These are phyloP conservation scores for Boloria selene DNA, from an alignment of 2,888 invertebrate genomes.

Conservation along the genomic window DNA sequence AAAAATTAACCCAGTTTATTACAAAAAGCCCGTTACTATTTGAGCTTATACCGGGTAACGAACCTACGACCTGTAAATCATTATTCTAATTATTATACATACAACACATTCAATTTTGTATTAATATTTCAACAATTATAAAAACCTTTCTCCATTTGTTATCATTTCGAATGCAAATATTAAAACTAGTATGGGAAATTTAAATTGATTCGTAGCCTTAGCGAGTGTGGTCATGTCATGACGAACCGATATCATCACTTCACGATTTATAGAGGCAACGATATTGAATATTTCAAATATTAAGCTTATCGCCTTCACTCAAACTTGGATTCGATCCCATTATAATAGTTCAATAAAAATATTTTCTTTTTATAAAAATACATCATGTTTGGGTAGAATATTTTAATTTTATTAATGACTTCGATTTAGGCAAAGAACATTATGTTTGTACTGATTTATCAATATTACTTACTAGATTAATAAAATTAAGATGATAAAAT, in stretches of 20 bases:
- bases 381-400: background rate
- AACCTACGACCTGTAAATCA: no score
- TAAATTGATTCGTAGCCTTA: slow-evolving; percentile 38
- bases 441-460: no score
- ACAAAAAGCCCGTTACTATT: no score
- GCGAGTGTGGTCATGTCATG: slow-evolving; percentile 40
- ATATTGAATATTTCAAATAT: slow-evolving; percentile 47
- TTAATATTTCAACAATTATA: background rate
- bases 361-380: background rate
- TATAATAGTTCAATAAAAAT: slow-evolving; percentile 4
- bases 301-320: slow-evolving; percentile 40
- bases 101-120: no score
- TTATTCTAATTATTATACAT: no score
- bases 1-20: no score
- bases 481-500: no score
- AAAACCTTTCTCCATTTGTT: background rate
- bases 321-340: slow-evolving; percentile 9
- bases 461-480: no score
- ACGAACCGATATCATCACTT: slow-evolving; percentile 44
- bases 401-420: no score
- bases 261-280: slow-evolving; percentile 45
- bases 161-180: slow-evolving; percentile 5
- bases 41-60: no score
- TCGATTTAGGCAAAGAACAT: no score
- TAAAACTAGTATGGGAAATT: slow-evolving; percentile 14